Conservation (phyloP, 2,113 vertebrate genomes). For the Hippocampus comes region DNA sequence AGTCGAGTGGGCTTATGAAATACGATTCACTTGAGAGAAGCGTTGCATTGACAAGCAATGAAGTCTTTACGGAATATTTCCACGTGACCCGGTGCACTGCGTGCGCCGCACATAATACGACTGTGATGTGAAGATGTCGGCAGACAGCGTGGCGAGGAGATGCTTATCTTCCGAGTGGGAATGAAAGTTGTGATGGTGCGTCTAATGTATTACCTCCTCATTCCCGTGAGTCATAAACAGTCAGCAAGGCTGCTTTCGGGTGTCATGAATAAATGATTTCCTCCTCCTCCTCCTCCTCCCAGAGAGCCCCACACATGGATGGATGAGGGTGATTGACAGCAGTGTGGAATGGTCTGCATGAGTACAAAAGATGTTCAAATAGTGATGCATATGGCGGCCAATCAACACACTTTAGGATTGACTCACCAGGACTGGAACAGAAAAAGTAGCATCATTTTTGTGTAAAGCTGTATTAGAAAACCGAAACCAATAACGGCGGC, state of each 20-base stretch:
- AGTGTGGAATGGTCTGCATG: constrained; percentile 29
- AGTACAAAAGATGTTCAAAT: constrained; percentile 39
- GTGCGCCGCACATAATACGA: constrained; percentile 27
- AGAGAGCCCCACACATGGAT: constrained; percentile 28
- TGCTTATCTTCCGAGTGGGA: constrained; percentile 24
- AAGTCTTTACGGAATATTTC: constrained; percentile 11
- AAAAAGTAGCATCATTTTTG: neutral
- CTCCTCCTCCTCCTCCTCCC: constrained; percentile 34
- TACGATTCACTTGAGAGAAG: constrained; percentile 23
- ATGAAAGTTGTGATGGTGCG: constrained; percentile 41
- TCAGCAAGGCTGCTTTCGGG: constrained; percentile 50
- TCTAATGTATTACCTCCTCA: constrained; percentile 62
- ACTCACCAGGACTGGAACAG: constrained; percentile 21
- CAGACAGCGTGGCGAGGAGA: neutral
- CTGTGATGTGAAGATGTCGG: constrained; percentile 46
- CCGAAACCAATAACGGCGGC: too few relatives aligned
- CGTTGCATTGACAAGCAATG: constrained; percentile 23
- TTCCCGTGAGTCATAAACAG: constrained; percentile 47
- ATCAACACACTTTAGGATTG: constrained; percentile 36
- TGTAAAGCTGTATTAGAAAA: neutral
- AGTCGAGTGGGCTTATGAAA: constrained; percentile 40
- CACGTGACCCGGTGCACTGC: neutral
- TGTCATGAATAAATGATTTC: constrained; percentile 71
- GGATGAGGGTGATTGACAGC: constrained; percentile 36
- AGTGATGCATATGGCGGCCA: constrained; percentile 45